Conservation (phyloP, 2,797 vertebrate genomes). For the Bradypus variegatus region DNA sequence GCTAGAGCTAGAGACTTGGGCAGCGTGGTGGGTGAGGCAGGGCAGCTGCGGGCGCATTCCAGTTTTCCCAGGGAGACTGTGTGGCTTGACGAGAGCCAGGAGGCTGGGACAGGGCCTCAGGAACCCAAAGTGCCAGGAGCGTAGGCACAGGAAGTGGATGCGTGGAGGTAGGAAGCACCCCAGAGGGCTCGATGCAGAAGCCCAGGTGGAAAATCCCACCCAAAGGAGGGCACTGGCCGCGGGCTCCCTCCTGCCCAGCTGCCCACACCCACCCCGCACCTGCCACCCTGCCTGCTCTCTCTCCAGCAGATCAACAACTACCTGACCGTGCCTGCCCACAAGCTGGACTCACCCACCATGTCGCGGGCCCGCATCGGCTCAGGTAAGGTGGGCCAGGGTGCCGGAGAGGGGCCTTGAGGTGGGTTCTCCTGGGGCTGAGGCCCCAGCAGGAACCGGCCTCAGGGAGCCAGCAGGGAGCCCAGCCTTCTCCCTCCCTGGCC, state of each 20-base stretch:
- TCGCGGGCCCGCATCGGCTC: constrained; percentile 87
- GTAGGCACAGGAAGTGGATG: not conserved
- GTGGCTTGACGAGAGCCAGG: not conserved
- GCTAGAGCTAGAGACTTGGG: not conserved
- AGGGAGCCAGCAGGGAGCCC: not conserved
- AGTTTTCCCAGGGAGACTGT: not conserved
- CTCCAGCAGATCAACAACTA: constrained; percentile 85
- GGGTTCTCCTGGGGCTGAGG: rapidly evolving
- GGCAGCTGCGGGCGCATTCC: not conserved
- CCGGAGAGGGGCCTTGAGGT: rapidly evolving
- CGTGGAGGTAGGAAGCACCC: rapidly evolving
- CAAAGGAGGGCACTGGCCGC: rapidly evolving
- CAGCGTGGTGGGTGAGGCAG: too few relatives aligned
- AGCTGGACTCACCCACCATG: constrained; percentile 88
- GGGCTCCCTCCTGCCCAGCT: not conserved
- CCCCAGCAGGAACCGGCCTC: not conserved
- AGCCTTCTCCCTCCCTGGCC: not conserved
- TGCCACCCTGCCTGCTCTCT: not conserved
- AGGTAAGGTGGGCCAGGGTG: constrained; percentile 74
- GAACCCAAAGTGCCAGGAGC: not conserved
- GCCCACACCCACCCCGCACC: not conserved
- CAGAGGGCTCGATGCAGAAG: not conserved
- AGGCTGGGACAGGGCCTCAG: not conserved
- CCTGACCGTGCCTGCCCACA: constrained; percentile 87
- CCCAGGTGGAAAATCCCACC: not conserved